Percentiles rank a stretch among this genome's conserved stretches.
Conservation (phyloP, 2,113 vertebrate genomes). For the Rhynchomys soricoides region DNA sequence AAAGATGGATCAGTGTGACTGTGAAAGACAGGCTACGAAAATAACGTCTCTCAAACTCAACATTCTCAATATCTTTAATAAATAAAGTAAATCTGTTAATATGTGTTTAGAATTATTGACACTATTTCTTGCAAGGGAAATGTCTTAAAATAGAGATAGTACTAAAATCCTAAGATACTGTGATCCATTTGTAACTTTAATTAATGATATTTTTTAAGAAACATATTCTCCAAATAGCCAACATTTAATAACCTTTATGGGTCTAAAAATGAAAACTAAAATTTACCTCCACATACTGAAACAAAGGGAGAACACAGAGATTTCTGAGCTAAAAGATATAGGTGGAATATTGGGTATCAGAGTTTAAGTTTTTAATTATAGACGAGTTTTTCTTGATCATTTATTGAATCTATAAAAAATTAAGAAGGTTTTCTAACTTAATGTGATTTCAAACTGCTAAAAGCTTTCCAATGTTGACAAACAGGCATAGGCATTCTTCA, state of each 20-base stretch:
- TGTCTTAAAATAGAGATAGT: slow-evolving; percentile 12
- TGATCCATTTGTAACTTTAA: slow-evolving; percentile 15
- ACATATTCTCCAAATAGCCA: not conserved
- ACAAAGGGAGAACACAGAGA: not conserved
- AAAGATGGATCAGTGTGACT: not conserved
- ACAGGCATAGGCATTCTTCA: not conserved
- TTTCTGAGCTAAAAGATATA: not conserved
- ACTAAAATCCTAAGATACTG: not conserved
- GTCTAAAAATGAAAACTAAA: not conserved
- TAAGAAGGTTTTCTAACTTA: not conserved
- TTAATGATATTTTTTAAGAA: not conserved
- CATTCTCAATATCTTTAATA: not conserved
- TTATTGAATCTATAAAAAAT: slow-evolving; percentile 19
- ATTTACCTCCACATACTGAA: not conserved
- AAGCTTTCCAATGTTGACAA: slow-evolving; percentile 34
- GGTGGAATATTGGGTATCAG: not conserved
- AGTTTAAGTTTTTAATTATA: slow-evolving; percentile 1
- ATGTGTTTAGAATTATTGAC: not conserved
- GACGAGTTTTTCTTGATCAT: not conserved
- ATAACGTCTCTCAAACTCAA: slow-evolving; percentile 22
- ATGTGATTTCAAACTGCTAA: slow-evolving; percentile 32
- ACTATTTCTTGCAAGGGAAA: slow-evolving; percentile 8
- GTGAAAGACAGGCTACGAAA: slow-evolving; percentile 8
- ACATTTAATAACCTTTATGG: not conserved
- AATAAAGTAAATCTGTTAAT: not conserved